Evolutionary conservation across 2,113 vertebrate genomes (phyloP), one percentile per base, ranked within the genome.

Genomic region (Tupaia tana): DNA sequence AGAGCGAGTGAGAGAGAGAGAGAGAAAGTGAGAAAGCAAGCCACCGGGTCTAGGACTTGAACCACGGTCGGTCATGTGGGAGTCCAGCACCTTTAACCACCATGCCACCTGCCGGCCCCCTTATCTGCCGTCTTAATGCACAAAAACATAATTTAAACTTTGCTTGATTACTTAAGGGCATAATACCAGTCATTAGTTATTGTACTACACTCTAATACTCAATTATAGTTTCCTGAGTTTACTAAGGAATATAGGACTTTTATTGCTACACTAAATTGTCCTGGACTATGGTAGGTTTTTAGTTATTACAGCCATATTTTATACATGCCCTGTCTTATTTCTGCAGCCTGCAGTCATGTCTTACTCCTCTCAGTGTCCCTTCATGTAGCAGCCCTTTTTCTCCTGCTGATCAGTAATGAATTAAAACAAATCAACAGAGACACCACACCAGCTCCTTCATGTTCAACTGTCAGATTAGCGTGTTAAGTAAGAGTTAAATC

Each of bases 171-270:
- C 70, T 97, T 97, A 93, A 54, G 83, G 54, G 20, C 16, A 61
- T 91, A 89, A 89, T 93, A 86, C 43, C 34, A 93, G 80, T 73
- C 66, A 73, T 86, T 89, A 82, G 20, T 94, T 93, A 74, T 83
- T 92, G 16, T 91, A 78, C 56, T 93, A 9, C 1, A 59, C 12
- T 80, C 22, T 87, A 91, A 78, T 77, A 90, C 4, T 59, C 56
- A 86, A 20, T 70, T 94, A 82, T 8, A 86, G 5, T 95, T 95
- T 75, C 94, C 52, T 85, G 29, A 31, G 66, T 95, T 96, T 97
- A 63, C 75, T 91, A 93, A 86, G 24, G 12, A 96, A 61, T 81
- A 74, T 66, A 85, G 22, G 70, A 64, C 34, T 96, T 96, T 95
- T 91, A 83, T 25, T 22, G 90, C 29, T 58, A 80, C 54, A 31